A percentile compares a stretch with the other conserved stretches of the same genome.
Conservation (phyloP, 2,113 vertebrate species). For the Sander vitreus region DNA sequence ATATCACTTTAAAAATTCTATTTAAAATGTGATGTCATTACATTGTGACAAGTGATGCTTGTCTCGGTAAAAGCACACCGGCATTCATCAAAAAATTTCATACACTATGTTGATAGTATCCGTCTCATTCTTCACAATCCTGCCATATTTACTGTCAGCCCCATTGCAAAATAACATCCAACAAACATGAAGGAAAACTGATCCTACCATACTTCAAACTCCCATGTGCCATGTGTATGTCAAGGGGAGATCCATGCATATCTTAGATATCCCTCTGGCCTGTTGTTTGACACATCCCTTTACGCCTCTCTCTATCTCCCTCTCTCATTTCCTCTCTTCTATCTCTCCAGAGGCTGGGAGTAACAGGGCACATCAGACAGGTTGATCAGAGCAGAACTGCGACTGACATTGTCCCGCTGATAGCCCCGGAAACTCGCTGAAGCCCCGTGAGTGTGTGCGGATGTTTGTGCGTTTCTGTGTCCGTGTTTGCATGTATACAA, state of each 20-base stretch:
- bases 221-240: slow-evolving; percentile 35
- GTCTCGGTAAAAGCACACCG: background rate
- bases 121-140: background rate
- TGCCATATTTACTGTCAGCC: background rate
- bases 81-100: background rate
- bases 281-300: slow-evolving; percentile 61
- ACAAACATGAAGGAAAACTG: background rate
- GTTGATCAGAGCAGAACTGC: slow-evolving; percentile 77
- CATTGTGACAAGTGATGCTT: background rate
- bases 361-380: slow-evolving; percentile 73
- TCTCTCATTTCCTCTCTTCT: slow-evolving; percentile 59
- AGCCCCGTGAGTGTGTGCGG: background rate
- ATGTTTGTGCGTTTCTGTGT: background rate
- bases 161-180: background rate
- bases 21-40: background rate
- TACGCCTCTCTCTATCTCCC: slow-evolving; percentile 37
- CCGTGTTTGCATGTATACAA: slow-evolving; percentile 57
- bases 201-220: slow-evolving; percentile 1
- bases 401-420: slow-evolving; percentile 60
- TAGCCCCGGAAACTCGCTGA: slow-evolving; percentile 33
- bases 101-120: background rate
- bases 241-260: slow-evolving; percentile 58
- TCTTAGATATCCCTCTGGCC: slow-evolving; percentile 56
- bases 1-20: background rate
- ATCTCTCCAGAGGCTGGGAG: slow-evolving; percentile 58